Base-by-base conservation (phyloP, 2,888 invertebrate genomes). In the Pedicia rivosa region DNA sequence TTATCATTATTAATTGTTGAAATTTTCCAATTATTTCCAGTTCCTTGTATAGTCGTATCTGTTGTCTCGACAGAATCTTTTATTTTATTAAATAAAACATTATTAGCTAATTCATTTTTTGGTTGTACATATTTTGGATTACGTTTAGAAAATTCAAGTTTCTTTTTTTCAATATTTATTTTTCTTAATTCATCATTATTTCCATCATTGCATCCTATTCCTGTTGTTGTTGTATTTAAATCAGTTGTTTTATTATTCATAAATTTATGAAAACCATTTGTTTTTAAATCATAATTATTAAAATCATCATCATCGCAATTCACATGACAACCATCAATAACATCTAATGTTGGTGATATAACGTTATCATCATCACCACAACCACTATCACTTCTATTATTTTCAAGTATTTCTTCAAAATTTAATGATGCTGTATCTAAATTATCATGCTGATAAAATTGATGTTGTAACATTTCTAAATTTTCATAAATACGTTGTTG, bases 11-110 rank as follows among this genome's bases (percentile, higher is more conserved):
- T 9, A 54, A 48, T 9, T 54, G 53, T 35, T n/a, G n/a, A n/a
- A n/a, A 52, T 62, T 51, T 49, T 58, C 45, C 46, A 59, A 40
- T 3, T 52, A 49, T 4, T 51, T 50, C 2, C 50, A 51, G 48
- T 47, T 42, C 13, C 47, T 48, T 17, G 53, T 38, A 31, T 50
- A 52, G 14, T 46, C 22, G 4, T 38, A 22, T 12, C 20, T 35
- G 59, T 55, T 43, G 51, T 44, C 15, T 60, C 55, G 5, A 60
- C 59, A 7, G 57, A 54, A 31, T 57, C 57, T 9, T 60, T 54
- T 3, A 61, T 57, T 48, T 61, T 62, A 35, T 59, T 57, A 30
- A 62, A 62, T 6, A 62, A 47, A 1, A 57, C 59, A 48, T 62
- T 57, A 9, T 49, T 56, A 3, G 59, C 56, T 31, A 62, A 44